Evolutionary conservation across 2,888 invertebrate species (phyloP).

Genomic region (Aphidius colemani): DNA sequence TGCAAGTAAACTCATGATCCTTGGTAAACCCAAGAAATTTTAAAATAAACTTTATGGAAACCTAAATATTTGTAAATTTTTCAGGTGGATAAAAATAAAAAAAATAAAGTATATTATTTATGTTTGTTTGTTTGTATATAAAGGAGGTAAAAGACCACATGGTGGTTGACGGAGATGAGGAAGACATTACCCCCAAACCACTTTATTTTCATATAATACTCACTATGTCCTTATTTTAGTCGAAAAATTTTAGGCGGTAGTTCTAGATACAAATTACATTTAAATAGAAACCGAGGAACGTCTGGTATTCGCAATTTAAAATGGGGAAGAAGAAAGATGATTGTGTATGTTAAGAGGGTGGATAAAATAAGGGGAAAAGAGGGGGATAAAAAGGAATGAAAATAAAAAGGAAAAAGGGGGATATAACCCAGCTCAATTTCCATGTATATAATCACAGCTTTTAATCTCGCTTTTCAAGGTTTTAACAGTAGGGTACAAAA

Average conservation of each 20-base stretch:
- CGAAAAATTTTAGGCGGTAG: conserved; percentile 20
- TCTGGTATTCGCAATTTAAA: conserved; percentile 58
- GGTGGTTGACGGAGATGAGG: too few relatives aligned
- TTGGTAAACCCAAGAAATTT: too few relatives aligned
- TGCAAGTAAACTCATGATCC: too few relatives aligned
- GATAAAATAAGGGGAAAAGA: conserved; percentile 21
- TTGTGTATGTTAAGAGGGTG: conserved; percentile 24
- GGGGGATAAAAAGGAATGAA: conserved; percentile 27
- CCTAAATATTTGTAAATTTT: not conserved
- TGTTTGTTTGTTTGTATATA: too few relatives aligned
- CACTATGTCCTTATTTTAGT: too few relatives aligned
- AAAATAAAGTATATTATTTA: too few relatives aligned
- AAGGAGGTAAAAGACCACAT: too few relatives aligned
- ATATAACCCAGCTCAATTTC: conserved; percentile 32
- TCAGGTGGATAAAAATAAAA: not conserved
- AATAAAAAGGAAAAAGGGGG: conserved; percentile 24
- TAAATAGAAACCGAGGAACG: conserved; percentile 58
- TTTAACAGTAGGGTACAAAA: conserved; percentile 18
- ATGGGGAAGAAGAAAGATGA: conserved; percentile 24
- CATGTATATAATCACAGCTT: conserved; percentile 52
- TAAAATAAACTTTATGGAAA: too few relatives aligned
- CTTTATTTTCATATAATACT: too few relatives aligned
- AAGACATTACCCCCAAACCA: too few relatives aligned
- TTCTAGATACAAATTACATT: conserved; percentile 57
- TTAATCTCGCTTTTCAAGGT: conserved; percentile 45